Evolutionary conservation across 1,140 invertebrate species (phyloP), one percentile per base, ranked within the genome.

Genomic region (Drosophila erecta): DNA sequence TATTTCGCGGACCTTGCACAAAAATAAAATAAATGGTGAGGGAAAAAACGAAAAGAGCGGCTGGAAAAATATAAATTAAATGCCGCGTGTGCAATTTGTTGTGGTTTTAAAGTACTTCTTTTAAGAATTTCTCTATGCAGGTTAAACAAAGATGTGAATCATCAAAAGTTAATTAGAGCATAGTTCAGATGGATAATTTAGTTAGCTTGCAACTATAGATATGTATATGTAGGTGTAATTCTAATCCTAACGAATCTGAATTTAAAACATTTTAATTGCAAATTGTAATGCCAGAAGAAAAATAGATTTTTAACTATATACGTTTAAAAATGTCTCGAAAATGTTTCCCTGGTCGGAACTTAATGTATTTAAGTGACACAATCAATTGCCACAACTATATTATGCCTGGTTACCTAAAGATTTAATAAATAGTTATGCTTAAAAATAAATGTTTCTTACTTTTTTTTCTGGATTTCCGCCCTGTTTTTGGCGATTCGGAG

Each of bases 1-100:
- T 67, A 54, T 79, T 78, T 61, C 46, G 69, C 80, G 64, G 70
- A 70, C 65, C 57, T 69, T 76, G 56, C 40, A 43, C 60, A 65
- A 76, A 56, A 49, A 40, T 60, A 65, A 76, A 56, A 49, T 33
- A 30, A 24, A 6, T 8, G 30, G 24, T 17, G 14, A 10, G 30
- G 30, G 11, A 37, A 33, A 46, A 12, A 24, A 17, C 38, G 20
- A 11, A 33, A 50, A 65, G 61, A 65, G 59, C 17, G 24, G 38
- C n/a, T 4, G 14, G 3, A 17, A 17, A 24, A 22, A 38, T 37
- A 46, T 22, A 55, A 69, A 35, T 40, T 56, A 47, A 49, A 70
- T 56, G 66, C 66, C n/a, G 50, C 43, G 49, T 70, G 30, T 49
- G 66, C 64, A 57, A 27, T 70, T 56, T 56, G 43, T 69, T 70